Percentiles rank a stretch among this genome's conserved stretches.
These are phyloP conservation scores for Drosophila bocki DNA, from an alignment of 1,140 invertebrate genomes.

Conservation along the genomic window DNA sequence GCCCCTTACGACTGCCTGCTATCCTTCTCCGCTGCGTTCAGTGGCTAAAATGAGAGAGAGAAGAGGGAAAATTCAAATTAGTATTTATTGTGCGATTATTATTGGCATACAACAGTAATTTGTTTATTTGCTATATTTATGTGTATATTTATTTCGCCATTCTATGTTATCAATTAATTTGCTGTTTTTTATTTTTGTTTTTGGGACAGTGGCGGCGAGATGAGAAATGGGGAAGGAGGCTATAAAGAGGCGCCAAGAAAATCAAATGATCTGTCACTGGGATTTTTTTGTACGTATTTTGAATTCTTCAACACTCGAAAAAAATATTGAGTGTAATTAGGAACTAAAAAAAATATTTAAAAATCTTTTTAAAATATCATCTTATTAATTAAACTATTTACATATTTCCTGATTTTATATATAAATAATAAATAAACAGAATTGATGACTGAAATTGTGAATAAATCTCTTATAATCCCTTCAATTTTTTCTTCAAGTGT, in stretches of 20 bases:
- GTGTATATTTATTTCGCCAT: slow-evolving; percentile 32
- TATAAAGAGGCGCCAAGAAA: slow-evolving; percentile 68
- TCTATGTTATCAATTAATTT: slow-evolving; percentile 54
- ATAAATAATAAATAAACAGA: not conserved
- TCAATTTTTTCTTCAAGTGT: slow-evolving; percentile 2
- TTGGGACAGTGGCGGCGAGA: slow-evolving; percentile 4
- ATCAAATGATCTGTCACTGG: slow-evolving; percentile 61
- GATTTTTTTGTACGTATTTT: slow-evolving; percentile 16
- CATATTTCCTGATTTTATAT: not conserved
- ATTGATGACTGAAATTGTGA: not conserved
- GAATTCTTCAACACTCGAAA: slow-evolving; percentile 7
- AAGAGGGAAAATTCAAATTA: slow-evolving; percentile 47
- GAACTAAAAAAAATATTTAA: not conserved
- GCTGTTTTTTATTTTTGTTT: slow-evolving; percentile 18
- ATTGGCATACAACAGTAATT: slow-evolving; percentile 33
- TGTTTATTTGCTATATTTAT: slow-evolving; percentile 34
- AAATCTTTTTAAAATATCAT: not conserved
- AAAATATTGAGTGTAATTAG: not conserved
- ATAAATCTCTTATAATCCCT: not conserved
- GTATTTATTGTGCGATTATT: slow-evolving; percentile 27
- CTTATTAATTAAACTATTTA: not conserved
- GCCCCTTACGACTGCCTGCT: slow-evolving; percentile 75
- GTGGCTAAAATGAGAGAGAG: slow-evolving; percentile 66
- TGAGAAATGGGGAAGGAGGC: slow-evolving; percentile 14
- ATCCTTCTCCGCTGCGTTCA: slow-evolving; percentile 61